Conservation (phyloP, 2,888 invertebrate species). For the Hirtodrosophila cameraria region DNA sequence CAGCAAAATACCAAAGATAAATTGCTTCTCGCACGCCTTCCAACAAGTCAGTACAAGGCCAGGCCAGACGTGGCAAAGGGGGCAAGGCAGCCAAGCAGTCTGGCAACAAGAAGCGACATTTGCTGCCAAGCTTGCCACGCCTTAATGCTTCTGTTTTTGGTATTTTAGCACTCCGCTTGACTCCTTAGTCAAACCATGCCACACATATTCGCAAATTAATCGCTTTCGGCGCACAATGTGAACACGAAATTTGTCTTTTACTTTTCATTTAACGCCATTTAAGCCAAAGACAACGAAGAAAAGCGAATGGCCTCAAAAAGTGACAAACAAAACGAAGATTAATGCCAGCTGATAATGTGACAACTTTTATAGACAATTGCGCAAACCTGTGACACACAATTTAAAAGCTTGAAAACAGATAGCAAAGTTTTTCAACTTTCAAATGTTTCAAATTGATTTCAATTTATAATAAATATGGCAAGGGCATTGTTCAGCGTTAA, state of each 20-base stretch:
- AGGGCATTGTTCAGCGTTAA: too few species aligned
- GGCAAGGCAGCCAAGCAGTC: background rate
- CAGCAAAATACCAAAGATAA: constrained; percentile 65
- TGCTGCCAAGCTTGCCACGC: constrained; percentile 28
- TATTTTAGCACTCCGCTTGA: background rate
- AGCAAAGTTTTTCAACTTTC: constrained; percentile 7
- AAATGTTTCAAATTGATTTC: constrained; percentile 23
- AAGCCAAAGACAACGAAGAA: constrained; percentile 29
- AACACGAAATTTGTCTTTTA: constrained; percentile 62
- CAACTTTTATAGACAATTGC: constrained; percentile 36
- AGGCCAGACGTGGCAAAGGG: constrained; percentile 11
- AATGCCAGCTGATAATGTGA: constrained; percentile 52
- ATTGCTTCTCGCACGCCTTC: constrained; percentile 51
- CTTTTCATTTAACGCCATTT: constrained; percentile 74
- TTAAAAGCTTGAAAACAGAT: constrained; percentile 7
- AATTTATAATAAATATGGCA: constrained; percentile 18
- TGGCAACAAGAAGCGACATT: constrained; percentile 18
- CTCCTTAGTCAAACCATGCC: background rate
- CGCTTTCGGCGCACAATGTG: constrained; percentile 61
- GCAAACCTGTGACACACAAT: constrained; percentile 15
- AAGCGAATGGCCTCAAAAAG: constrained; percentile 6
- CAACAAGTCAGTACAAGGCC: constrained; percentile 13
- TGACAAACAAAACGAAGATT: constrained; percentile 62
- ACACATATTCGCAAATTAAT: constrained; percentile 61
- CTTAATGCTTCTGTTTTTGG: constrained; percentile 10